Conservation (phyloP, 2,797 vertebrate genomes). For the Melanotaenia boesemani region DNA sequence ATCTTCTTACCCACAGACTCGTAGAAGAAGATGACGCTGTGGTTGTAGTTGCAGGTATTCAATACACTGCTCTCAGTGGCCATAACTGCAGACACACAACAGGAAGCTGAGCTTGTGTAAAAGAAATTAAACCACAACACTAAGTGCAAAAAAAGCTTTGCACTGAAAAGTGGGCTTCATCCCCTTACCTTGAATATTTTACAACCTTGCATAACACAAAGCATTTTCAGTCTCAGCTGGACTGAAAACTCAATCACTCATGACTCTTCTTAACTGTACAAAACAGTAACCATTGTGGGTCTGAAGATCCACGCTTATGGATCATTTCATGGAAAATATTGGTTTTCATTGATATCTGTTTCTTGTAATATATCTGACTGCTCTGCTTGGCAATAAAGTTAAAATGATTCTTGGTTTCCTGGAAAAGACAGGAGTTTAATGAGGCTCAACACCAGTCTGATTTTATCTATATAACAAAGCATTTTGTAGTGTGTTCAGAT, state of each 20-base stretch:
- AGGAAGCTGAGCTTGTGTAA: not conserved
- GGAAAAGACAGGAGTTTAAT: not conserved
- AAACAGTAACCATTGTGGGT: not conserved
- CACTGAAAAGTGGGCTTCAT: not conserved
- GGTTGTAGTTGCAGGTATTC: constrained; percentile 80
- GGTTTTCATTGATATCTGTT: not conserved
- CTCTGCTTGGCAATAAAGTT: not conserved
- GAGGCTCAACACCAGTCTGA: not conserved
- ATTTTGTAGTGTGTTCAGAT: not conserved
- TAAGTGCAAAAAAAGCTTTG: not conserved
- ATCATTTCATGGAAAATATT: not conserved
- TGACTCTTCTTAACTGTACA: not conserved
- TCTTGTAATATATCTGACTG: not conserved
- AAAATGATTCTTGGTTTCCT: not conserved
- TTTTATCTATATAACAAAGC: not conserved
- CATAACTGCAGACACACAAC: constrained; percentile 40
- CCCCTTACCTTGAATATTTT: not conserved
- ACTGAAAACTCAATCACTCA: not conserved
- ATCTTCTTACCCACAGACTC: constrained; percentile 85
- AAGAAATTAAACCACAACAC: not conserved
- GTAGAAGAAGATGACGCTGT: constrained; percentile 90
- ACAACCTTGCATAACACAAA: not conserved
- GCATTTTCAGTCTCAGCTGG: not conserved
- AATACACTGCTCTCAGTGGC: constrained; percentile 32
- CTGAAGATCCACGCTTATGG: not conserved